Conservation (phyloP, 2,113 vertebrate genomes). For the Nicator chloris region DNA sequence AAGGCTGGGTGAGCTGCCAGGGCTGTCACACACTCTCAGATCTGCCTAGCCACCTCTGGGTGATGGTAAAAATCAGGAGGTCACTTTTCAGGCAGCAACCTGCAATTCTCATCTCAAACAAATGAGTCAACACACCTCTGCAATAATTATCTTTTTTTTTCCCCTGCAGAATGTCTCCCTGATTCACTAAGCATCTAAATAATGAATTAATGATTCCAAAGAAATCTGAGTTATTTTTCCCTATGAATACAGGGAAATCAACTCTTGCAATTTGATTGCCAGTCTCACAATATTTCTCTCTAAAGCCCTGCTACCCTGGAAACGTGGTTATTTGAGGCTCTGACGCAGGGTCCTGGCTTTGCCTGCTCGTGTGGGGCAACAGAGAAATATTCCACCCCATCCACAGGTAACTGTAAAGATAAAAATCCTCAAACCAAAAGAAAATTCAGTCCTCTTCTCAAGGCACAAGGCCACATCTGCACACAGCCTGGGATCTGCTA, state of each 20-base stretch:
- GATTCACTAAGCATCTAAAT: constrained; percentile 15
- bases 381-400: neutral
- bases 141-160: neutral
- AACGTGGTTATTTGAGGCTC: neutral
- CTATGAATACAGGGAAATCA: neutral
- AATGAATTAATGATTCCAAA: constrained; percentile 21
- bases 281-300: neutral
- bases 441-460: neutral
- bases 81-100: neutral
- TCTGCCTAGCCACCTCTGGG: neutral
- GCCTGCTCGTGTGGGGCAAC: neutral
- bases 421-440: neutral
- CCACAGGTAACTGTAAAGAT: neutral
- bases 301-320: constrained; percentile 8
- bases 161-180: neutral
- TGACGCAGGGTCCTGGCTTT: neutral
- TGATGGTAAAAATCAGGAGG: neutral
- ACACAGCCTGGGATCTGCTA: neutral
- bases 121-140: neutral
- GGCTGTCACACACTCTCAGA: neutral
- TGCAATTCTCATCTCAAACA: neutral
- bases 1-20: neutral
- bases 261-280: neutral
- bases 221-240: neutral
- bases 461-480: neutral